These are phyloP conservation scores for Thaumatotibia leucotreta DNA, from an alignment of 1,140 invertebrate species.

Conservation along the genomic window DNA sequence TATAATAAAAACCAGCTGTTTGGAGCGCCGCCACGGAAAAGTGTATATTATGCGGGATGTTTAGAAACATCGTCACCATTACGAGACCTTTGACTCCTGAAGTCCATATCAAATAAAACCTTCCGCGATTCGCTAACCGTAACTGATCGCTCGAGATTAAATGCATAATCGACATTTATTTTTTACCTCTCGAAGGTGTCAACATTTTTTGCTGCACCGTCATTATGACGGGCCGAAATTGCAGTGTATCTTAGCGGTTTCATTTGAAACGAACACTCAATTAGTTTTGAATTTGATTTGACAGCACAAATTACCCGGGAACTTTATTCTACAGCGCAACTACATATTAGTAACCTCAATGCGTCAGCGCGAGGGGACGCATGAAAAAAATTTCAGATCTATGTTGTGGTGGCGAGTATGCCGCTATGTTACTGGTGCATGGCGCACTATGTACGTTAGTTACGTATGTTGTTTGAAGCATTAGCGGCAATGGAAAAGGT, in stretches of 20 bases:
- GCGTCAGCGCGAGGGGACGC: slow-evolving; percentile 10
- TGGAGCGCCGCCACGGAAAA: slow-evolving; percentile 32
- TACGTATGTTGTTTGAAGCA: not conserved
- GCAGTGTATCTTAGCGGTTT: slow-evolving; percentile 50
- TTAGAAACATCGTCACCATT: slow-evolving; percentile 48
- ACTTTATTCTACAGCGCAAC: slow-evolving; percentile 17
- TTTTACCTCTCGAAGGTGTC: slow-evolving; percentile 42
- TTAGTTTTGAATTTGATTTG: slow-evolving; percentile 64
- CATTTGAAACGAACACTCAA: slow-evolving; percentile 53
- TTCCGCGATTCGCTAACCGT: slow-evolving; percentile 38
- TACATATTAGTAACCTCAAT: slow-evolving; percentile 27
- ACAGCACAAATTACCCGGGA: slow-evolving; percentile 57
- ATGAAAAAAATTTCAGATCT: not conserved
- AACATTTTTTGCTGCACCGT: slow-evolving; percentile 58
- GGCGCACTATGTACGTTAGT: not conserved
- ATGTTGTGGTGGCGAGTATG: not conserved
- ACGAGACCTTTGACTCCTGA: slow-evolving; percentile 38
- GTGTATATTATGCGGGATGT: slow-evolving; percentile 42
- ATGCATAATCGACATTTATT: slow-evolving; percentile 54
- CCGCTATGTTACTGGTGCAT: not conserved
- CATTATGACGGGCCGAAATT: slow-evolving; percentile 60
- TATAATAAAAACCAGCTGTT: slow-evolving; percentile 50
- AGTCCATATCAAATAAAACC: not conserved
- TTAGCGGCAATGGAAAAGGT: slow-evolving; percentile 49
- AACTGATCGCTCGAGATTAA: slow-evolving; percentile 47